Percentiles rank a stretch among this genome's conserved stretches.
Conservation (phyloP, 2,797 vertebrate genomes). For the Clarias fuscus region DNA sequence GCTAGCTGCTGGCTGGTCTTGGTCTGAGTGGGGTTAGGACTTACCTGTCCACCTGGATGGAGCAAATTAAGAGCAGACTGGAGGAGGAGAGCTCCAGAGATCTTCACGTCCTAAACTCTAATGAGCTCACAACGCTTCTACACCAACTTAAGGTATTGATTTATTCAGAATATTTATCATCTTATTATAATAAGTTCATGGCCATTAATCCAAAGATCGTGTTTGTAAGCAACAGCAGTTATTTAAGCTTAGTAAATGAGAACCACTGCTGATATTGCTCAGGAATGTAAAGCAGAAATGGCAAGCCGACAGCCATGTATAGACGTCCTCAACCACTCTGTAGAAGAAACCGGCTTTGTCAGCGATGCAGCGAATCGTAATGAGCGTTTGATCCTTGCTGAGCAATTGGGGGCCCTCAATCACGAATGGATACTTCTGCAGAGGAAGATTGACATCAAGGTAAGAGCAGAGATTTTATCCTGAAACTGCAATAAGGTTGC, state of each 20-base stretch:
- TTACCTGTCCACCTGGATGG: constrained; percentile 79
- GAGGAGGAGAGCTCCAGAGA: constrained; percentile 54
- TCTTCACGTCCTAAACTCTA: constrained; percentile 55
- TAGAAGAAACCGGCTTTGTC: constrained; percentile 72
- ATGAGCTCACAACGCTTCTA: constrained; percentile 70
- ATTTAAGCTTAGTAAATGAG: not conserved
- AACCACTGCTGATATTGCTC: constrained; percentile 28
- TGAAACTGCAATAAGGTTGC: not conserved
- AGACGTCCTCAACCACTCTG: constrained; percentile 85
- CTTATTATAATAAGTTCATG: not conserved
- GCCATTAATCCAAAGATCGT: not conserved
- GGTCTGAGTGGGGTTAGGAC: constrained; percentile 77
- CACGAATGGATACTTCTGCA: constrained; percentile 78
- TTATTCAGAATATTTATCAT: not conserved
- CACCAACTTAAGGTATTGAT: constrained; percentile 77
- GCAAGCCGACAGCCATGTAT: constrained; percentile 78
- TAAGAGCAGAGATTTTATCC: constrained; percentile 54
- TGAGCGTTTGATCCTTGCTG: constrained; percentile 77
- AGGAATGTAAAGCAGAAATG: constrained; percentile 81
- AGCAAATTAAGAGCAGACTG: constrained; percentile 65
- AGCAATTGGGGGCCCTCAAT: constrained; percentile 81
- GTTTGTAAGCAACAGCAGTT: not conserved
- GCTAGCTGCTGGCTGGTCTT: constrained; percentile 75
- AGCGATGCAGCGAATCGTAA: constrained; percentile 73
- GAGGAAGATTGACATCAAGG: constrained; percentile 78